Evolutionary conservation across 2,797 vertebrate genomes (phyloP), one percentile per base, ranked within the genome.

Genomic region (Acanthis flammea): DNA sequence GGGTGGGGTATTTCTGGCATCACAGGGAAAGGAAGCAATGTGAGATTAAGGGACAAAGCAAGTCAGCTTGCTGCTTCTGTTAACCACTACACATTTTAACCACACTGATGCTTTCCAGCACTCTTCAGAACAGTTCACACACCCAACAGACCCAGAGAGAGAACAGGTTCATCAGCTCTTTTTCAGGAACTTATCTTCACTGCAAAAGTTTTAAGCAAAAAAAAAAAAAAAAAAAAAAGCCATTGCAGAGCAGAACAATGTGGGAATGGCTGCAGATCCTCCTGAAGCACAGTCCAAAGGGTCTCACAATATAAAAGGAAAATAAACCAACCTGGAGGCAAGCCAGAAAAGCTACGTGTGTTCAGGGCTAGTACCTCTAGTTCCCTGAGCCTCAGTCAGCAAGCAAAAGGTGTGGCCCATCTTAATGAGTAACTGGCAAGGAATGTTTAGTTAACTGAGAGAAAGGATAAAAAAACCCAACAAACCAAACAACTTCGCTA

Each of bases 201-300:
- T 45, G 39, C 30, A 14, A 14, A 75, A 67, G 31, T 58, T 65
- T 65, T 39, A 72, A 81, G 31, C 3, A 35, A 45, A 48, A 48
- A 65, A 4, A 35, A 45, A 48, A 48, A 37, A 53, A 65, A 53
- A 65, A 45, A 48, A 28, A 55, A 24, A 23, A 33, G 19, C 22
- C 23, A 45, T 1, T 3, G 5, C 19, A 45, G 19, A 67, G 23
- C 33, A 58, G 27, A 72, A 35, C 0, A 0, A 35, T 11, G 17
- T 19, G 24, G 37, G 31, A 91, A 78, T 62, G 27, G 35, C 53
- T 66, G 33, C 39, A 41, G 31, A 41, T 39, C 37, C 47, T 70
- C 67, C 42, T 1, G 0, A 84, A 82, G 41, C 21, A 30, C 39
- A 83, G 33, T 47, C 45, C 51, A 76, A 77, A 84, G 51, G 48